A percentile compares a stretch with the other conserved stretches of the same genome.
Conservation (phyloP, 2,888 invertebrate species). For the Hartigia nigra region DNA sequence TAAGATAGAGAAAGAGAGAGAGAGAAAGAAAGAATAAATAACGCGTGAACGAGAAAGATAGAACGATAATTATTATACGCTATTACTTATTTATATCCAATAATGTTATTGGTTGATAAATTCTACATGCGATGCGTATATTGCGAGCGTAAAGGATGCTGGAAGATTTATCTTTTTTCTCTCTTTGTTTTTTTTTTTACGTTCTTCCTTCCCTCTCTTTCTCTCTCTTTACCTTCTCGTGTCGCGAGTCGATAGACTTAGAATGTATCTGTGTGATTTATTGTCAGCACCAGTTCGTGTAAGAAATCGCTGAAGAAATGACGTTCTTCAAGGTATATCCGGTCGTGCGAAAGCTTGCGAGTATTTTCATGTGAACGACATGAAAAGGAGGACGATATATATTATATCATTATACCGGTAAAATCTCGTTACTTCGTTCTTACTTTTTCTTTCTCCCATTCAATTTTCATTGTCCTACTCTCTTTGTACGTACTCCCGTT, state of each 20-base stretch:
- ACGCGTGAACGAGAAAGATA: neutral
- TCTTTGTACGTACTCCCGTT: conserved; percentile 50
- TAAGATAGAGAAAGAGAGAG: conserved; percentile 14
- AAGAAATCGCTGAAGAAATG: neutral
- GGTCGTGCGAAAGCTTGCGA: neutral
- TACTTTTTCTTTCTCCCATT: conserved; percentile 35
- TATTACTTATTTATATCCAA: conserved; percentile 61
- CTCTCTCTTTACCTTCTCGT: neutral
- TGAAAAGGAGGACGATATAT: neutral
- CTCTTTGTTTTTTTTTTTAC: neutral
- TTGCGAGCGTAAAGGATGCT: neutral
- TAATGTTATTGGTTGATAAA: conserved; percentile 53
- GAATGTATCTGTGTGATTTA: neutral
- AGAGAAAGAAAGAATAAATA: conserved; percentile 6
- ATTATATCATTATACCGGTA: neutral
- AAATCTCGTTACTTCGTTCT: conserved; percentile 33
- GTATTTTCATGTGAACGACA: neutral
- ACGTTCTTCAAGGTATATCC: neutral
- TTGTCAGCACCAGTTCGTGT: neutral
- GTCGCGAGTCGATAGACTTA: conserved; percentile 1
- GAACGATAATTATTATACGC: conserved; percentile 20
- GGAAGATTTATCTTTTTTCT: neutral
- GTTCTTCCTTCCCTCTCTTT: neutral
- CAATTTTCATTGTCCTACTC: conserved; percentile 49
- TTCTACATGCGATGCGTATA: neutral